These are phyloP conservation scores for Diploptera punctata DNA, from an alignment of 2,888 invertebrate genomes.

Conservation along the genomic window DNA sequence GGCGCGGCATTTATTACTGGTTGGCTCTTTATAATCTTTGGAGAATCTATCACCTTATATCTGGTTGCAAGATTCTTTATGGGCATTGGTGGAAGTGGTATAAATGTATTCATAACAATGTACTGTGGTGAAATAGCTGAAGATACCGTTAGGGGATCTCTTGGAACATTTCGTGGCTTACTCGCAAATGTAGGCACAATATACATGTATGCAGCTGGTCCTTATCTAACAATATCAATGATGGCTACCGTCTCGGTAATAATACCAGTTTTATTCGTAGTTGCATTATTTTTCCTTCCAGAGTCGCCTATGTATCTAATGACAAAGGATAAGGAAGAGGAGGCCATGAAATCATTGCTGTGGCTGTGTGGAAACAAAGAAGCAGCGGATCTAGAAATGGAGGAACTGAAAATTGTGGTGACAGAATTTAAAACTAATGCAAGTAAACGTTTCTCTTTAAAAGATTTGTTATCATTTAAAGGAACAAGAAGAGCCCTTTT, in stretches of 20 bases:
- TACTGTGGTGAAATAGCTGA: neutral
- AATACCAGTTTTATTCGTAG: neutral
- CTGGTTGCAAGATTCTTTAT: neutral
- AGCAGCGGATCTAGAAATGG: neutral
- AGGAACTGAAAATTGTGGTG: neutral
- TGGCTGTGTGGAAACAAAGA: neutral
- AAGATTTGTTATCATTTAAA: slow-evolving; percentile 19
- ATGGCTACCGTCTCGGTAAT: neutral
- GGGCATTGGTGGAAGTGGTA: neutral
- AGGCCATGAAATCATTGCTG: no score
- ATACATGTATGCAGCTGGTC: neutral
- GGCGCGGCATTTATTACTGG: neutral
- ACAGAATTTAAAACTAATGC: neutral
- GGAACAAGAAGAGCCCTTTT: neutral
- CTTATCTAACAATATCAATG: neutral
- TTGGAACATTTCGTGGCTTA: neutral
- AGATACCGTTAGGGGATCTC: neutral
- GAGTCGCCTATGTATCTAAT: neutral
- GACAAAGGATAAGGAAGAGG: neutral
- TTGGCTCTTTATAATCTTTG: neutral
- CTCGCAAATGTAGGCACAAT: neutral
- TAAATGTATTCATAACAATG: neutral
- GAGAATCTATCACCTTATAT: neutral
- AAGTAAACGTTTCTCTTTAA: slow-evolving; percentile 42
- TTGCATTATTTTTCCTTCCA: neutral